A percentile compares a stretch with the other conserved stretches of the same genome.
phyloP scores from a whole-genome alignment of 2,888 invertebrate genomes.

The Dascillus cervinus region DNA sequence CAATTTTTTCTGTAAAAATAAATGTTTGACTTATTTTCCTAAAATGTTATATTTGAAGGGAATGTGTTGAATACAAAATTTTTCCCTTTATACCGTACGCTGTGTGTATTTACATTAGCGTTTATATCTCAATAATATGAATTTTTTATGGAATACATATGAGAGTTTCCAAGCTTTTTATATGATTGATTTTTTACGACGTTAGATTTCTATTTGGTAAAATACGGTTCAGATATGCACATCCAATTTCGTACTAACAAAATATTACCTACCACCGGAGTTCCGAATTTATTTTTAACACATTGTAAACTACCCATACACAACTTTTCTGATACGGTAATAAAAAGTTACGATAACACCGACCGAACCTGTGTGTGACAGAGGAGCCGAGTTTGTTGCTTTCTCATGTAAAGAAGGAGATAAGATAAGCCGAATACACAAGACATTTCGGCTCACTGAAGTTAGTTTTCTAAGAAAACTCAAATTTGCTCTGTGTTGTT shows the following conservation, averaged over 20 bases:
- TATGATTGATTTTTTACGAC: constrained; percentile 10
- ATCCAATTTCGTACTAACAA: constrained; percentile 1
- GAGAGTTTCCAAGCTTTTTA: constrained; percentile 11
- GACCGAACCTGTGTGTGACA: constrained; percentile 12
- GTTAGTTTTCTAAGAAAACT: constrained; percentile 17
- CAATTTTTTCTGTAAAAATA: no score
- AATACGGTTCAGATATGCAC: constrained; percentile 7
- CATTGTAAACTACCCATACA: constrained; percentile 7
- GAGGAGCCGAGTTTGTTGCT: constrained; percentile 15
- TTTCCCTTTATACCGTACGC: no score
- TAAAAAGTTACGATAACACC: constrained; percentile 13
- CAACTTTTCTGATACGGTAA: constrained; percentile 11
- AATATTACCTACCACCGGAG: constrained; percentile 2
- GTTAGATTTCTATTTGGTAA: constrained; percentile 1
- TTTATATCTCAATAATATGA: no score
- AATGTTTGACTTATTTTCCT: no score
- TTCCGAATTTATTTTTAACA: constrained; percentile 10
- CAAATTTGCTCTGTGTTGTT: constrained; percentile 20
- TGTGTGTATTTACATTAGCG: no score
- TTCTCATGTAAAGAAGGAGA: constrained; percentile 18
- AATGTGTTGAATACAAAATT: no score
- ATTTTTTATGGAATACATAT: constrained; percentile 11
- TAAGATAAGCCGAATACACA: constrained; percentile 20
- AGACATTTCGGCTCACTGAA: constrained; percentile 16
- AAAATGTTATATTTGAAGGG: no score